phyloP scores from a whole-genome alignment of 1,140 invertebrate species.

The Brachionus asplanchnoidis region DNA sequence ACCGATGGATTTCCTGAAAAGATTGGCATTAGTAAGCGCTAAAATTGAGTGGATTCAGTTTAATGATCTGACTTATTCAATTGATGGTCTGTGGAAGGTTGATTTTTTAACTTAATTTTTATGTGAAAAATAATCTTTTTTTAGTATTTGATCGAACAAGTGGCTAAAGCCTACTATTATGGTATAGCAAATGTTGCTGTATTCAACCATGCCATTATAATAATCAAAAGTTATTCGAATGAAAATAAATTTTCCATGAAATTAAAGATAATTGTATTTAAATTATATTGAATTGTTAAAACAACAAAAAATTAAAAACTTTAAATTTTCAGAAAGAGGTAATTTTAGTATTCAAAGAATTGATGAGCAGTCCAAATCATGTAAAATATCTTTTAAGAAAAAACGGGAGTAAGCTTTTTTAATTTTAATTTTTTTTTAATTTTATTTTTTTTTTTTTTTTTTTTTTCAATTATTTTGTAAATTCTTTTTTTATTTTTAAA shows the following conservation, averaged over 20 bases:
- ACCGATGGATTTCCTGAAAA: neutral
- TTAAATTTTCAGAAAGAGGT: neutral
- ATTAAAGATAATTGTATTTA: neutral
- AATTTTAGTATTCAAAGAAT: neutral
- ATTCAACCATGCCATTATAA: neutral
- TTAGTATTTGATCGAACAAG: neutral
- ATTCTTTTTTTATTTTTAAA: neutral
- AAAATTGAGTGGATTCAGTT: slow-evolving; percentile 24
- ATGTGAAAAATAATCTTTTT: neutral
- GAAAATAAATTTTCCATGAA: neutral
- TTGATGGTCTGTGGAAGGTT: neutral
- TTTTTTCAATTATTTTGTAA: too few species aligned
- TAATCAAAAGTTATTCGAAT: neutral
- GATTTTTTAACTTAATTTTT: neutral
- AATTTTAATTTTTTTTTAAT: too few species aligned
- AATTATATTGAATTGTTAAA: neutral
- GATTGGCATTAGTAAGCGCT: neutral
- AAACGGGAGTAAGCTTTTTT: neutral
- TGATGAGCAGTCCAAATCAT: neutral
- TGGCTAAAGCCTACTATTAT: neutral
- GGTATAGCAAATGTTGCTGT: neutral
- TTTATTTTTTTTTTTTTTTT: neutral
- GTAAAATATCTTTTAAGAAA: neutral
- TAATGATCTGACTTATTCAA: neutral
- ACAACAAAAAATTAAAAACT: neutral